A percentile compares a stretch with the other conserved stretches of the same genome.
phyloP scores from a whole-genome alignment of 2,888 invertebrate species.

The Fragum fragum region DNA sequence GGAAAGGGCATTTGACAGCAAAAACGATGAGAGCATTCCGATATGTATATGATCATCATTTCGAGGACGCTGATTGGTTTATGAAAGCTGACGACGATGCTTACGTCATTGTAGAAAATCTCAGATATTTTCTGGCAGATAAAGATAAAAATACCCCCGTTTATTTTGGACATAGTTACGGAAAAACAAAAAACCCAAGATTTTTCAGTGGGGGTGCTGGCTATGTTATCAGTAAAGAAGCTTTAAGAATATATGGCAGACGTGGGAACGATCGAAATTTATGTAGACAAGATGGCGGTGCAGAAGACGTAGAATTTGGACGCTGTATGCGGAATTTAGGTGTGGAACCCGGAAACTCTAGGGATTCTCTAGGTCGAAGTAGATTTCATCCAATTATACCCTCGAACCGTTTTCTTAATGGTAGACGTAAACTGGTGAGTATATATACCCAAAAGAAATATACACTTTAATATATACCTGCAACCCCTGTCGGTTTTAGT shows the following conservation, averaged over 20 bases:
- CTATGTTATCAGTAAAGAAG: conserved; percentile 95
- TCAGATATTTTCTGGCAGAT: conserved; percentile 90
- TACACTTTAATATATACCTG: too few relatives aligned
- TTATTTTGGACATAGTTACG: conserved; percentile 90
- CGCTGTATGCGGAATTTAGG: conserved; percentile 79
- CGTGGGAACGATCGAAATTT: conserved; percentile 84
- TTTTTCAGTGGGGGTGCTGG: conserved; percentile 90
- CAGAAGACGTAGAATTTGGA: conserved; percentile 81
- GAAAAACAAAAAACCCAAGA: conserved; percentile 76
- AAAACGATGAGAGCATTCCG: too few relatives aligned
- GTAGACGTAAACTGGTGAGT: too few relatives aligned
- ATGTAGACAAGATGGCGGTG: conserved; percentile 76
- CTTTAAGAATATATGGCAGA: conserved; percentile 91
- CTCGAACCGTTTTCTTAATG: conserved; percentile 69
- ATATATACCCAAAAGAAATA: too few relatives aligned
- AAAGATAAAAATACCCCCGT: conserved; percentile 92
- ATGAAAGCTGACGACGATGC: too few relatives aligned
- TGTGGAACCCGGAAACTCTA: conserved; percentile 76
- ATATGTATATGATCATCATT: conserved; percentile 93
- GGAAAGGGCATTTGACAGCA: conserved; percentile 95
- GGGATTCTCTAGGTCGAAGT: conserved; percentile 76
- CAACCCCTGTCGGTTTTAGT: too few relatives aligned
- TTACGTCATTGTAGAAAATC: too few relatives aligned
- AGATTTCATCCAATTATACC: conserved; percentile 83
- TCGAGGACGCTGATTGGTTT: conserved; percentile 89